Conservation (phyloP, 2,797 vertebrate genomes). For the Enteromius unitaeniatus region DNA sequence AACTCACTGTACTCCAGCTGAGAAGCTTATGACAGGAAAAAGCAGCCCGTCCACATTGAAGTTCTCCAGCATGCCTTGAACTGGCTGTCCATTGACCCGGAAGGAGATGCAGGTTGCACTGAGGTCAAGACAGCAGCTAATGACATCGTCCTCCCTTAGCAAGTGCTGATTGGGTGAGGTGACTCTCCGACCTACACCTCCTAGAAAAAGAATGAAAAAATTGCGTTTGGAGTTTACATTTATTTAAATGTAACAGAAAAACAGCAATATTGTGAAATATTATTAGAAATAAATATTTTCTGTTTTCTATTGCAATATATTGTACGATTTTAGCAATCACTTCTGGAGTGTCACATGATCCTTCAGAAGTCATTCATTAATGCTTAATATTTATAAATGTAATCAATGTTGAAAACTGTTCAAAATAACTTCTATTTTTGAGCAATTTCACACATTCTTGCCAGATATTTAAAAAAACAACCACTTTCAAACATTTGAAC, state of each 20-base stretch:
- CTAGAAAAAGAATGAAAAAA: slow-evolving; percentile 67
- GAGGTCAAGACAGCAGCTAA: slow-evolving; percentile 95
- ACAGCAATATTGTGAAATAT: background rate
- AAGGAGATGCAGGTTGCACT: slow-evolving; percentile 89
- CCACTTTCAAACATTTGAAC: background rate
- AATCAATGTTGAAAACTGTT: background rate
- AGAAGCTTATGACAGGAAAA: slow-evolving; percentile 93
- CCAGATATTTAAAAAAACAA: background rate
- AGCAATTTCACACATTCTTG: background rate
- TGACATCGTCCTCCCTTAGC: slow-evolving; percentile 87
- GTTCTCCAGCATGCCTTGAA: slow-evolving; percentile 97
- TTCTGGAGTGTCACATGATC: background rate
- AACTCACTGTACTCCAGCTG: slow-evolving; percentile 91
- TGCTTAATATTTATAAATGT: no score
- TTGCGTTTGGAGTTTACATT: background rate
- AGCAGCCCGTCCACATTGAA: slow-evolving; percentile 88
- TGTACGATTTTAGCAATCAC: background rate
- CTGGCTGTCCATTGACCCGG: slow-evolving; percentile 93
- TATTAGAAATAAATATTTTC: background rate
- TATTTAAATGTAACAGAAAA: slow-evolving; percentile 8
- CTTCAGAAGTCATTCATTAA: background rate
- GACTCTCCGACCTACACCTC: slow-evolving; percentile 88
- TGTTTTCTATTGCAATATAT: background rate
- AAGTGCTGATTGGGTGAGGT: slow-evolving; percentile 89
- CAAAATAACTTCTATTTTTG: background rate